phyloP scores from a whole-genome alignment of 2,888 invertebrate genomes.

The Eupithecia centaureata region DNA sequence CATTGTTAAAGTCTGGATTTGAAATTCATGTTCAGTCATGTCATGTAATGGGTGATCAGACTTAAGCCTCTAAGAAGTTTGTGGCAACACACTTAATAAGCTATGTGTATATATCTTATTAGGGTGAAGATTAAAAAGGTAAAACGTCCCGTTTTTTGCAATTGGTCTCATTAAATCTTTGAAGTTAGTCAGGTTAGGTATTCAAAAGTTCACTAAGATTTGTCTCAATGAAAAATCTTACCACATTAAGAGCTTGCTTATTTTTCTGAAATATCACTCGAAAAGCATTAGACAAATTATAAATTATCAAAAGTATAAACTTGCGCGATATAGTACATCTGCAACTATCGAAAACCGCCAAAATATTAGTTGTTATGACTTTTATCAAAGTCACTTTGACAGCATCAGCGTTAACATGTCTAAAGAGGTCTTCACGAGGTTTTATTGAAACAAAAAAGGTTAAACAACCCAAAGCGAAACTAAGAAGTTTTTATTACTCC shows the following conservation, averaged over 20 bases:
- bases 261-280: background rate
- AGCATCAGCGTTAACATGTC: background rate
- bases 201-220: background rate
- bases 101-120: too few relatives aligned
- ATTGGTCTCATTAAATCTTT: too few relatives aligned
- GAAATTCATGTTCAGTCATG: too few relatives aligned
- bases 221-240: background rate
- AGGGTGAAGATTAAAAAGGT: background rate
- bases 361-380: background rate
- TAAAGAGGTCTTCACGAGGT: background rate
- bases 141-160: background rate
- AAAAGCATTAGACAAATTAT: background rate
- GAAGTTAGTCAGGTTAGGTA: background rate
- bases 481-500: background rate
- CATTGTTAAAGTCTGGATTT: background rate
- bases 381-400: background rate
- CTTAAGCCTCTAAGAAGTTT: too few relatives aligned
- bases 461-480: background rate
- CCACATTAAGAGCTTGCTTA: background rate
- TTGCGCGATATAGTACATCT: background rate
- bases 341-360: constrained; percentile 3
- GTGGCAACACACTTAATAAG: too few relatives aligned
- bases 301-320: constrained; percentile 1
- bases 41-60: too few relatives aligned
- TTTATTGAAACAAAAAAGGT: background rate